Evolutionary conservation across 1,140 invertebrate species (phyloP).

Genomic region (Anoplophora glabripennis): DNA sequence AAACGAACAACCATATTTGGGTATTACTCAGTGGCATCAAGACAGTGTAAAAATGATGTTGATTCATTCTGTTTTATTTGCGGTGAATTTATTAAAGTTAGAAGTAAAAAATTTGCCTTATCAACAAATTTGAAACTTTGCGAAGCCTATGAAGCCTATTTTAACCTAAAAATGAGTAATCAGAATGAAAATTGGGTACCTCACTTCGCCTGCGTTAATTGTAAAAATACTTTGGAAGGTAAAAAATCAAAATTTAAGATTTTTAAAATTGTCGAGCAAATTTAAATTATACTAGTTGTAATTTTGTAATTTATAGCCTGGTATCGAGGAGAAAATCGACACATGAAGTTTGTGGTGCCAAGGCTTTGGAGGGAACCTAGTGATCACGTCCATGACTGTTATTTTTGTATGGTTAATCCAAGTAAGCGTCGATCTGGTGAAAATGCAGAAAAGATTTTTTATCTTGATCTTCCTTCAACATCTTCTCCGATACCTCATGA

Average conservation of each 20-base stretch:
- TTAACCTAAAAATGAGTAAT: background rate
- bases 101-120: background rate
- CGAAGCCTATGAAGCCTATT: constrained; percentile 3
- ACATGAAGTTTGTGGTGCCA: constrained; percentile 8
- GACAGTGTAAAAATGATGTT: too few species aligned
- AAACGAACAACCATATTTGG: too few species aligned
- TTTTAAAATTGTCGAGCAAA: background rate
- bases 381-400: constrained; percentile 1
- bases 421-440: constrained; percentile 1
- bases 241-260: constrained; percentile 21
- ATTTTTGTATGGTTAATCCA: constrained; percentile 9
- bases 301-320: constrained; percentile 6
- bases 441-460: constrained; percentile 10
- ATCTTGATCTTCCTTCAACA: constrained; percentile 4
- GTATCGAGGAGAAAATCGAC: background rate
- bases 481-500: background rate
- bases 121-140: constrained; percentile 5
- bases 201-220: background rate
- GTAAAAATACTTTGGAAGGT: constrained; percentile 55
- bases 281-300: constrained; percentile 3
- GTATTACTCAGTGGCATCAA: too few species aligned
- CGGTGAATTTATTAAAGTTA: background rate
- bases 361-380: constrained; percentile 8
- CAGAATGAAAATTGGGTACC: constrained; percentile 7
- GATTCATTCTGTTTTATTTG: too few species aligned